Base-by-base conservation (phyloP, 2,888 invertebrate species). In the Tupiocoris notatus region DNA sequence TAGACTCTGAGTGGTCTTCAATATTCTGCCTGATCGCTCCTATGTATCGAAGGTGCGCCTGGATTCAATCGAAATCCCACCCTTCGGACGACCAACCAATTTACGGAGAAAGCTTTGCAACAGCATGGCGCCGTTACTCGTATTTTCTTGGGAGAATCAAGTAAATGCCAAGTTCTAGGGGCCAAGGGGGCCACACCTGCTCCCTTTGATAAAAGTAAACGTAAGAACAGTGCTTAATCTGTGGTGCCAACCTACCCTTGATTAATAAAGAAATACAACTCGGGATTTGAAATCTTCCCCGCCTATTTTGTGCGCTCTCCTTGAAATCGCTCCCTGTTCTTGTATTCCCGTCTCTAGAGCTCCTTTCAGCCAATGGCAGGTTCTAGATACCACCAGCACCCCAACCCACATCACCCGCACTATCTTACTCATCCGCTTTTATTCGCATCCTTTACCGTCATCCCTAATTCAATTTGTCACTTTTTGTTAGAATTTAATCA, bases 191-290 rank as follows among this genome's bases (percentile, higher is more conserved):
- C 39, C 39, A 39, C 39, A 39, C 39, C 39, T 39, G 39, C 39
- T 39, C 39, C 12, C 39, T 39, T 39, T 39, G 39, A 12, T 39
- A 39, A 59, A 70, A 70, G 58, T 24, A 59, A 18, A 24, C 24
- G 24, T 23, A 23, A 59, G 21, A 21, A 17, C 25, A n/a, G 70
- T 59, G 57, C 70, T 70, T 70, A 70, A 70, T 70, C 70, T 70
- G 59, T 59, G 70, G 70, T 59, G 70, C 70, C 70, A 70, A 70
- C 65, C 75, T 75, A 16, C 66, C 62, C 62, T 61, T 76, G 76
- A 76, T 76, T 76, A 76, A 76, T 76, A 76, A 76, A 76, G 76
- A 76, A 76, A 76, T 76, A 76, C 76, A 56, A 54, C 76, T 66
- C 18, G 66, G 18, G 61, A 62, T 73, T 61, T 61, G 73, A 54